Base-by-base conservation (phyloP, 2,113 vertebrate species). In the Suricata suricatta region DNA sequence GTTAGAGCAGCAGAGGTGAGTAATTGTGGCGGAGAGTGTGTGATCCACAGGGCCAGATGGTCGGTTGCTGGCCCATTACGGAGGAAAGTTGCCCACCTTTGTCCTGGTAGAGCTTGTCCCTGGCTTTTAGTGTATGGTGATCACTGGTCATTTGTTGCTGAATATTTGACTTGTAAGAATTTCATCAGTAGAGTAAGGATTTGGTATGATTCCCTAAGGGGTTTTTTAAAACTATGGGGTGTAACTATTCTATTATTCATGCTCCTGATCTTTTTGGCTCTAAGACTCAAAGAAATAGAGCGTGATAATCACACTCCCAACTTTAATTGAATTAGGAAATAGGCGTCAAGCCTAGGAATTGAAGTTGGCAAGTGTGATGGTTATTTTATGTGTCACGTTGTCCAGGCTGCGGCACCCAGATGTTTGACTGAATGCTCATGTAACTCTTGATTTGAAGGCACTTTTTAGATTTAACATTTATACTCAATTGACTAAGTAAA, bases 141-240 rank as follows among this genome's bases (percentile, higher is more conserved):
- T 5, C 44, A 71, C 11, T 15, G 60, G n/a, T 47, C 1, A 25
- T 79, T 92, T 90, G 11, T 83, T 72, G 44, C 79, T 90, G 63
- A 87, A 38, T 95, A 64, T 84, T 93, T 84, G 29, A 41, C 74
- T 85, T 66, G 12, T 96, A 93, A 90, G 41, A 82, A 77, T 63
- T 57, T 88, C n/a, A n/a, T 64, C 92, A 90, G 57, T 41, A 13
- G 57, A 41, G 3, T 68, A 69, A 92, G 54, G 60, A 23, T 95
- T 68, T 86, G 29, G 2, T 79, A 27, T 50, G 83, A 29, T 57
- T 84, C 6, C 7, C 27, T 60, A 88, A 93, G 47, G 19, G 21
- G 68, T 90, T 86, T 12, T 52, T 95, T 81, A 69, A 71, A 88
- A 57, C 54, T 38, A 3, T 81, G 31, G 77, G 21, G 94, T 93